Conservation (phyloP, 2,113 vertebrate species). For the Sinocyclocheilus anophthalmus region DNA sequence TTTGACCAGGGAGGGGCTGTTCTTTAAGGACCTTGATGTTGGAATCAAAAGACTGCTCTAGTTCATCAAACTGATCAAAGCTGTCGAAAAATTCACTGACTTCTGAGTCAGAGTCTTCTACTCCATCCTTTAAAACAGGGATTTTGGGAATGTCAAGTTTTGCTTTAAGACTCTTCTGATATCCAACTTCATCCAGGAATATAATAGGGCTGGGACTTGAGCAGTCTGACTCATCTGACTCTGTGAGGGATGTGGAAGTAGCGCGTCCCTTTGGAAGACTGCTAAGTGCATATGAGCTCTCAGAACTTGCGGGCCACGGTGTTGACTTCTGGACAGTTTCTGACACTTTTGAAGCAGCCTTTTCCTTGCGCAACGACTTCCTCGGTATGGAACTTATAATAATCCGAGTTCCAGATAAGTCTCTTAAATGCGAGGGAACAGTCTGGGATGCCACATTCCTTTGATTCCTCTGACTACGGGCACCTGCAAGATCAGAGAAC, state of each 20-base stretch:
- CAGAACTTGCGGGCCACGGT: constrained; percentile 76
- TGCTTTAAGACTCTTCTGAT: constrained; percentile 94
- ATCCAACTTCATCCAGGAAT: constrained; percentile 97
- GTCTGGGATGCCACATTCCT: constrained; percentile 89
- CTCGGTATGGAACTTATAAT: constrained; percentile 75
- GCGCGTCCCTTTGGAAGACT: constrained; percentile 70
- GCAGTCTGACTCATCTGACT: constrained; percentile 93
- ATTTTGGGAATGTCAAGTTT: constrained; percentile 95
- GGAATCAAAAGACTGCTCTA: constrained; percentile 81
- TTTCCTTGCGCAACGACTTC: constrained; percentile 73
- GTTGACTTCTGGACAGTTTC: constrained; percentile 80
- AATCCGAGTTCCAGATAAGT: constrained; percentile 76
- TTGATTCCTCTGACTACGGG: constrained; percentile 73
- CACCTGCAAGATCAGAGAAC: constrained; percentile 62
- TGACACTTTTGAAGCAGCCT: constrained; percentile 72
- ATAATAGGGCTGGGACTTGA: constrained; percentile 97
- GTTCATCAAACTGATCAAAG: constrained; percentile 95
- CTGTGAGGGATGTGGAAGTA: constrained; percentile 79
- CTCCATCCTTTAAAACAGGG: constrained; percentile 86
- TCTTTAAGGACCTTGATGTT: constrained; percentile 67
- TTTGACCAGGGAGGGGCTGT: constrained; percentile 68
- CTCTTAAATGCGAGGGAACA: constrained; percentile 74
- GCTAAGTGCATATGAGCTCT: constrained; percentile 83
- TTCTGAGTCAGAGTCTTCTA: constrained; percentile 98
- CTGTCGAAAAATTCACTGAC: constrained; percentile 99